These are phyloP conservation scores for Amphipyra tragopoginis DNA, from an alignment of 2,888 invertebrate species.

Conservation along the genomic window DNA sequence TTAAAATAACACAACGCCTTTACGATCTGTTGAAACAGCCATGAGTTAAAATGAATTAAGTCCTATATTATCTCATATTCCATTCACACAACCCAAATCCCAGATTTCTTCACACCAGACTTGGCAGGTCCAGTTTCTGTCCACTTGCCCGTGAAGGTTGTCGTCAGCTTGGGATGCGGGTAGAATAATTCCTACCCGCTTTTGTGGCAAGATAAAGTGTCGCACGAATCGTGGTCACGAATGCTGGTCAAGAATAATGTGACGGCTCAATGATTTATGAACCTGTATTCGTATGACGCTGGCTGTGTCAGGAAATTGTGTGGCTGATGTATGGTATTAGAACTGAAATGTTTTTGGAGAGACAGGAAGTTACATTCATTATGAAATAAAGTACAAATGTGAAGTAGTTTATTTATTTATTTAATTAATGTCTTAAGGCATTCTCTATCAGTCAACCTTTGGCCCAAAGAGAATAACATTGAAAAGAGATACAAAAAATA, in stretches of 20 bases:
- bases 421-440: no score
- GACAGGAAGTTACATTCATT: not conserved
- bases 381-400: no score
- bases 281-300: slow-evolving; percentile 41
- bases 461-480: no score
- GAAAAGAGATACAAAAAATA: no score
- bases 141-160: slow-evolving; percentile 70
- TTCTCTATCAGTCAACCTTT: no score
- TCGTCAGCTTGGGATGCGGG: slow-evolving; percentile 71
- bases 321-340: slow-evolving; percentile 6
- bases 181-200: slow-evolving; percentile 69
- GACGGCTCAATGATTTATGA: slow-evolving; percentile 58
- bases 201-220: slow-evolving; percentile 68
- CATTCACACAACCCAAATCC: slow-evolving; percentile 21
- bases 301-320: slow-evolving; percentile 43
- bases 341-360: slow-evolving; percentile 7
- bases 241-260: slow-evolving; percentile 61
- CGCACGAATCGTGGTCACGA: slow-evolving; percentile 52
- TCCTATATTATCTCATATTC: slow-evolving; percentile 5
- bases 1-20: no score
- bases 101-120: slow-evolving; percentile 43
- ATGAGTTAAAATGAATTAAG: not conserved
- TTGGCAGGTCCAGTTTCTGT: slow-evolving; percentile 50
- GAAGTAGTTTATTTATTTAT: no score
- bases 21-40: no score